A percentile compares a stretch with the other conserved stretches of the same genome.
Evolutionary conservation across 2,797 vertebrate species (phyloP).

Genomic region (Sebastes alutus): DNA sequence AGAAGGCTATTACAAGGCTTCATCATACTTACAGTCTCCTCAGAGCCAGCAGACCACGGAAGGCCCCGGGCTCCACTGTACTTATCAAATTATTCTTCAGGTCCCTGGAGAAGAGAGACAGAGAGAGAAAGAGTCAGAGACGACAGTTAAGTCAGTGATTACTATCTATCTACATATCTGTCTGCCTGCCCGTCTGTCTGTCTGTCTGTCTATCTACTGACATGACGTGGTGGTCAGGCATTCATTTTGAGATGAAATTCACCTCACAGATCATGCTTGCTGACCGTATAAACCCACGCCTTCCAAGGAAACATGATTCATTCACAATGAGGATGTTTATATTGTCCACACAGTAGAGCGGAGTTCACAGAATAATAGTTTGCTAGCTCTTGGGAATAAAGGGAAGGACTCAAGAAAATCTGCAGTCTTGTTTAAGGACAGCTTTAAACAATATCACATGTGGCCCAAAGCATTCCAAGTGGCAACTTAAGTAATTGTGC

Average conservation of each 20-base stretch:
- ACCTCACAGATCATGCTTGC: not conserved
- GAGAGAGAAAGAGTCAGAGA: slow-evolving; percentile 35
- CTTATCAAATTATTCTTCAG: slow-evolving; percentile 96
- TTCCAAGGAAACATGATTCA: not conserved
- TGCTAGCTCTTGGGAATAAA: not conserved
- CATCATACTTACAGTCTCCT: slow-evolving; percentile 90
- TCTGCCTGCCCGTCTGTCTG: not conserved
- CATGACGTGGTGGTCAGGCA: not conserved
- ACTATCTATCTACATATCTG: not conserved
- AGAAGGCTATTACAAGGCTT: slow-evolving; percentile 49
- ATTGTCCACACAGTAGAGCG: not conserved
- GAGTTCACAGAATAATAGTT: not conserved
- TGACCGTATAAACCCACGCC: not conserved
- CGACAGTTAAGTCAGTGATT: not conserved
- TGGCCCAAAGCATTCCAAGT: not conserved
- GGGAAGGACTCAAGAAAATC: not conserved
- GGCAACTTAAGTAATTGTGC: not conserved
- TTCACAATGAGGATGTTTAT: slow-evolving; percentile 10
- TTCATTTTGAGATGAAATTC: not conserved
- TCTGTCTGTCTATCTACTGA: not conserved
- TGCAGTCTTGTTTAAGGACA: not conserved
- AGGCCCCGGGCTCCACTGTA: slow-evolving; percentile 92
- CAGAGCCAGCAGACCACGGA: slow-evolving; percentile 89
- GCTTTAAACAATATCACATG: not conserved
- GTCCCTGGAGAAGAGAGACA: slow-evolving; percentile 85